phyloP scores from a whole-genome alignment of 2,797 vertebrate genomes.

The Xenopus petersii region DNA sequence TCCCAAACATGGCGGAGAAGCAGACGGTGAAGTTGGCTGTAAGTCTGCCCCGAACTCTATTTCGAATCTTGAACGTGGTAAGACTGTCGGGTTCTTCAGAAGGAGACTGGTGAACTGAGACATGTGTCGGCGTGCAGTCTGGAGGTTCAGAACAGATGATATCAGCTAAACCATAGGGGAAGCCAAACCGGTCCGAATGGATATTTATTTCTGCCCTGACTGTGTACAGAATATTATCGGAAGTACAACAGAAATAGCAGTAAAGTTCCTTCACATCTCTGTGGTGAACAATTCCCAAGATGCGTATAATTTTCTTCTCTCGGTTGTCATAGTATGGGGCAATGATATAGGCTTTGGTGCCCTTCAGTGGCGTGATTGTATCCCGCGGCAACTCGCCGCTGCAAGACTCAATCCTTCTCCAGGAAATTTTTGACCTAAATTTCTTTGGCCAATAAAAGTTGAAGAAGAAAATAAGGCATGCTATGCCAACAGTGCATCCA shows the following conservation, averaged over 20 bases:
- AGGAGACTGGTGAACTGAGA: constrained; percentile 28
- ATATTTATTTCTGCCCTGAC: constrained; percentile 47
- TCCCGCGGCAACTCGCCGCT: neutral
- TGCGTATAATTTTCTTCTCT: constrained; percentile 44
- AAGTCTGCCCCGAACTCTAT: constrained; percentile 16
- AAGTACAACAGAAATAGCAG: constrained; percentile 55
- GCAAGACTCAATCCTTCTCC: no score
- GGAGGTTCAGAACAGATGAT: constrained; percentile 48
- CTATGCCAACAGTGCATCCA: no score
- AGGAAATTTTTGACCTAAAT: no score
- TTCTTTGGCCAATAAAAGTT: no score
- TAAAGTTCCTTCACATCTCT: constrained; percentile 52
- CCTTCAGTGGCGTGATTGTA: constrained; percentile 17
- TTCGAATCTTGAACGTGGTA: neutral
- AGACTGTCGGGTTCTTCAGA: neutral
- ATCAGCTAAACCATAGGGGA: constrained; percentile 56
- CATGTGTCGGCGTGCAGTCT: constrained; percentile 39
- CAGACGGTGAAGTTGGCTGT: constrained; percentile 39
- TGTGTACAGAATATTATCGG: neutral
- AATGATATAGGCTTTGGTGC: constrained; percentile 4
- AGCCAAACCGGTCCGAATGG: constrained; percentile 59
- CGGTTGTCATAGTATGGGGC: constrained; percentile 60
- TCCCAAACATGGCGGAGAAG: constrained; percentile 47
- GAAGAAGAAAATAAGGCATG: no score
- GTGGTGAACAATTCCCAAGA: constrained; percentile 59